Base-by-base conservation (phyloP, 2,888 invertebrate species). In the Melanotus villosus region DNA sequence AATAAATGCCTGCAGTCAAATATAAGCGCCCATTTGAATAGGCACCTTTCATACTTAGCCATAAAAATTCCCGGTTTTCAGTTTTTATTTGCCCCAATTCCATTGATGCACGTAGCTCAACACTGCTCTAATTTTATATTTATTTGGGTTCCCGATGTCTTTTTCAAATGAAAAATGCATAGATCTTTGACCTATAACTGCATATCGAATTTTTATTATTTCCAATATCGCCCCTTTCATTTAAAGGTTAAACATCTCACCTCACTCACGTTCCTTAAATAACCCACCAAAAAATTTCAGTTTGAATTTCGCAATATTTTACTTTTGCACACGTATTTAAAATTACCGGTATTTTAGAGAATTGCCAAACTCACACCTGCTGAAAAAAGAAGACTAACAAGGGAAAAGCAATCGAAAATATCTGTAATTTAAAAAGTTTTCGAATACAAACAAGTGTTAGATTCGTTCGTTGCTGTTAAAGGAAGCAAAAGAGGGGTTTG, bases 1-100 rank as follows among this genome's bases (percentile, higher is more conserved):
- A 59, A 71, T 73, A 71, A 73, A 73, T 73, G 63, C 67, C 71
- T 58, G 57, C 68, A 70, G 58, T 69, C 65, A 56, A 69, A 69
- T 65, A 69, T 64, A 68, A 64, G 47, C 68, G 57, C 56, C 52
- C 57, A 69, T 69, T 69, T 69, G 60, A 65, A 69, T 69, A 65
- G 54, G 54, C 59, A 58, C 65, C 57, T 65, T 65, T 45, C 45
- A 57, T 47, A 30, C 56, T 64, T 64, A 64, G 56, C 65, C 45
- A 59, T 65, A 65, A 65, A 65, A 65, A 59, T 59, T 58, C 65
- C 38, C 58, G 50, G 16, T 63, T 63, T 68, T 63, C 64, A 57
- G 45, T 65, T 69, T 62, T 60, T 69, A 59, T 69, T 64, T 41
- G 69, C 36, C 59, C 69, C 54, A 64, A 45, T 65, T 69, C 43